Base-by-base conservation (phyloP, 1,140 invertebrate species). In the Cherax quadricarinatus region DNA sequence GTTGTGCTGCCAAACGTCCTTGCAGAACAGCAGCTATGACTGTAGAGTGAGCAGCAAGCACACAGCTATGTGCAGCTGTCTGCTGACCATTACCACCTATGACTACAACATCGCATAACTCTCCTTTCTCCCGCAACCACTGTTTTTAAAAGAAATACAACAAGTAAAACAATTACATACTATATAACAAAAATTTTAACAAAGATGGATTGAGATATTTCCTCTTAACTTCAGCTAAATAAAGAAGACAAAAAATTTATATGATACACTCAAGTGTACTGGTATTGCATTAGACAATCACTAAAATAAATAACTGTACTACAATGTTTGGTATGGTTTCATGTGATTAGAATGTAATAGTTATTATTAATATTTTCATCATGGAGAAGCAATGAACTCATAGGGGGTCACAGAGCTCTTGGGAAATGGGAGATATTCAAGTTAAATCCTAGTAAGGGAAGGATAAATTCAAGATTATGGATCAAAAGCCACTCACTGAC, bases 41-140 rank as follows among this genome's bases (percentile, higher is more conserved):
- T 1, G 88, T 89, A 14, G 88, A 89, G 81, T 89, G 88, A 5
- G 78, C 88, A 12, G 88, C 88, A 57, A 89, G 48, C 1, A 89
- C 88, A 83, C 88, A 89, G 48, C 88, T 89, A 79, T 89, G 88
- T 21, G 78, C 88, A 7, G 41, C 16, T 6, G 80, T 89, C 41
- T 89, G 88, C 48, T 89, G 88, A 21, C 88, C 88, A 24, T 66
- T 30, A 49, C 88, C 62, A 24, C 62, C 80, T n/a, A 83, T 51
- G 48, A 89, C 80, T 18, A 89, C 81, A 41, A 89, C 49, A 24
- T 89, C 88, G 73, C 88, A 89, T 7, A 89, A 79, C 51, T 89
- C 87, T 4, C 78, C 30, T 66, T 66, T 79, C 78, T 75, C 87
- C 18, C 87, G 87, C 53, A 88, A 53, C 87, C 87, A 88, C 87